Evolutionary conservation across 2,113 vertebrate genomes (phyloP).

Genomic region (Noctilio leporinus): DNA sequence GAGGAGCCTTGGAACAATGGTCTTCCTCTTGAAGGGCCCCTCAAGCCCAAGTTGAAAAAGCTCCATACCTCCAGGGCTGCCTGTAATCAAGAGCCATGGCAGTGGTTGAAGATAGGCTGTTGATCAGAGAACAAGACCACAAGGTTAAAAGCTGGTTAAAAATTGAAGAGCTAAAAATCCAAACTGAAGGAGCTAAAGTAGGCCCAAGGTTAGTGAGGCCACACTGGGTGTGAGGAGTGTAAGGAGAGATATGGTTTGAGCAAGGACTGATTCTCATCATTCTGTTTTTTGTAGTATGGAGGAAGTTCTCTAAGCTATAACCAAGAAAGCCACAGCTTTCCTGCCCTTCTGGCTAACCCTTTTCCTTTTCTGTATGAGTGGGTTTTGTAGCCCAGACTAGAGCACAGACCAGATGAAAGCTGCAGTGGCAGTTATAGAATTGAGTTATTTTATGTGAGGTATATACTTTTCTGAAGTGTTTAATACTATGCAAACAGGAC

Average conservation of each 20-base stretch:
- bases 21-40: neutral
- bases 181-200: neutral
- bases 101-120: neutral
- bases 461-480: neutral
- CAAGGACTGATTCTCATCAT: fast-evolving
- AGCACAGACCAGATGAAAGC: neutral
- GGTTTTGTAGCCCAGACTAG: neutral
- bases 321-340: neutral
- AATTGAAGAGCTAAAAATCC: neutral
- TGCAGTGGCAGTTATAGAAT: neutral
- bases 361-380: neutral
- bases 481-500: neutral
- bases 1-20: neutral
- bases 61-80: neutral
- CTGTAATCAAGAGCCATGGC: neutral
- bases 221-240: neutral
- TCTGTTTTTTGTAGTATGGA: neutral
- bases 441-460: neutral
- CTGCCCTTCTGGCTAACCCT: neutral
- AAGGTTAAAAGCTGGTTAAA: neutral
- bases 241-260: no score
- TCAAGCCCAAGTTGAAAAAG: neutral
- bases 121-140: neutral
- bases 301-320: neutral
- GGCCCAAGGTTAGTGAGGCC: neutral